These are phyloP conservation scores for Lapara coniferarum DNA, from an alignment of 2,888 invertebrate genomes.

Conservation along the genomic window DNA sequence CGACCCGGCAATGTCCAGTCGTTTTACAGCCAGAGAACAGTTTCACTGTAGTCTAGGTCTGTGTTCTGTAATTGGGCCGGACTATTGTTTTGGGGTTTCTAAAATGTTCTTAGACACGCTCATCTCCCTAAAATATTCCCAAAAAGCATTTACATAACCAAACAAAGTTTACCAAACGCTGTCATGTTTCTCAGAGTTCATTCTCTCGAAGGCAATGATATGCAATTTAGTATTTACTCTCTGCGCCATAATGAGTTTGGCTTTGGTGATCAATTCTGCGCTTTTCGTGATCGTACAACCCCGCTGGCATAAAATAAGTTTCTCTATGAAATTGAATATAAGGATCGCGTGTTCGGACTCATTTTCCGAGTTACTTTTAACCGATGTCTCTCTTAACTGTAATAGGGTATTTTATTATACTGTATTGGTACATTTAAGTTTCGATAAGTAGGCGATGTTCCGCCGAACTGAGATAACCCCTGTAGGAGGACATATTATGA, in stretches of 20 bases:
- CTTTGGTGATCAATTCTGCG: constrained; percentile 57
- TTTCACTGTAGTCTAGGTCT: too few species aligned
- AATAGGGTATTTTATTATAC: constrained; percentile 68
- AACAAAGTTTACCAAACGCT: not conserved
- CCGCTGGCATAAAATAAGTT: constrained; percentile 70
- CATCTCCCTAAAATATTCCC: too few species aligned
- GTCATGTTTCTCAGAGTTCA: constrained; percentile 7
- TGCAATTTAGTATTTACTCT: constrained; percentile 1
- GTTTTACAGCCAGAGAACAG: too few species aligned
- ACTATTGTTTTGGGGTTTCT: too few species aligned
- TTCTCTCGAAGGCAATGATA: not conserved
- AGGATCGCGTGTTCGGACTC: constrained; percentile 67
- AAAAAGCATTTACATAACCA: not conserved
- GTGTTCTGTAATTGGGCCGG: too few species aligned
- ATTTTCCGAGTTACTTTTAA: constrained; percentile 61
- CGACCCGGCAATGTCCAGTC: too few species aligned
- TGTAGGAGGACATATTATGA: constrained; percentile 58
- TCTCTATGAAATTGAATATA: constrained; percentile 77
- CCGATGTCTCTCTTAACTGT: constrained; percentile 71
- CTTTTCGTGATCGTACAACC: constrained; percentile 64
- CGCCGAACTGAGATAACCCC: constrained; percentile 66
- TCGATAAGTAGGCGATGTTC: constrained; percentile 60
- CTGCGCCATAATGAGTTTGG: constrained; percentile 28
- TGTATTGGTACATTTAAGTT: constrained; percentile 60
- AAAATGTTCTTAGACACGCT: too few species aligned